These are phyloP conservation scores for Notothenia coriiceps DNA, from an alignment of 2,113 vertebrate genomes.

Conservation along the genomic window DNA sequence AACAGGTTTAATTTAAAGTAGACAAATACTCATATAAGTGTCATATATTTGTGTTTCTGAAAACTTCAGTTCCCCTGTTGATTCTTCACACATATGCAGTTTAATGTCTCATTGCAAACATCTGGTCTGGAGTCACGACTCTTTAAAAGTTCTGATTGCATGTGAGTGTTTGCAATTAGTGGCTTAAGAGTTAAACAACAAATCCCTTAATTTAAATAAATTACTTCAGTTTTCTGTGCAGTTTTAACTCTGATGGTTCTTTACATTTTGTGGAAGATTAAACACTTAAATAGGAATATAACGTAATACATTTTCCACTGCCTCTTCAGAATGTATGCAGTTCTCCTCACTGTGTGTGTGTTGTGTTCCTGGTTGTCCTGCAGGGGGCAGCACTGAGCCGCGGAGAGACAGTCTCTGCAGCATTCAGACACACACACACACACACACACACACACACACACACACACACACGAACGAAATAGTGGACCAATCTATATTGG, in stretches of 20 bases:
- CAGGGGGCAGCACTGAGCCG: slow-evolving; percentile 69
- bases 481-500: too few species aligned
- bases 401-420: slow-evolving; percentile 27
- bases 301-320: background rate
- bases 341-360: slow-evolving; percentile 13
- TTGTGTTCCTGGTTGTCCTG: slow-evolving; percentile 35
- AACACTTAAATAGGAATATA: background rate
- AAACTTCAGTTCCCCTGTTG: background rate
- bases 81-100: background rate
- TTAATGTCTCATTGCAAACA: slow-evolving; percentile 6
- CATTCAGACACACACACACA: background rate
- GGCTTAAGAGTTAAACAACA: background rate
- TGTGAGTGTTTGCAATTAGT: background rate
- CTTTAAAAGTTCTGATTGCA: background rate
- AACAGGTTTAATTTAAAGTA: background rate
- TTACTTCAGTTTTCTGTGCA: background rate
- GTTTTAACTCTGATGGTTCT: background rate
- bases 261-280: background rate
- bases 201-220: background rate
- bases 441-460: background rate
- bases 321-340: background rate
- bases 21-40: background rate
- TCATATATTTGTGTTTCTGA: background rate
- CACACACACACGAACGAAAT: background rate
- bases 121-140: slow-evolving; percentile 4